Conservation (phyloP, 2,888 invertebrate genomes). For the Horisme vitalbata region DNA sequence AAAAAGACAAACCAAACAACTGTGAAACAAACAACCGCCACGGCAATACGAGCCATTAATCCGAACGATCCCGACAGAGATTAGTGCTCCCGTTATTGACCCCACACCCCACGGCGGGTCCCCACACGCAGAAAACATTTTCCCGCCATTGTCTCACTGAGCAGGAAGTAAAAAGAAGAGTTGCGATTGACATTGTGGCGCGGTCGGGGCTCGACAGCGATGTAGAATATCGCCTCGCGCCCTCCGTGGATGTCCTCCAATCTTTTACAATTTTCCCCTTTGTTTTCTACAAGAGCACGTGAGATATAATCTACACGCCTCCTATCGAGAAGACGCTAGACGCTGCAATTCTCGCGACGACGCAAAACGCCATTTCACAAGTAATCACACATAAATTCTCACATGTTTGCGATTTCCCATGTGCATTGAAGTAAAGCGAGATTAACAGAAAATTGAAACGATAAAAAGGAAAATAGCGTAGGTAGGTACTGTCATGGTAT, state of each 20-base stretch:
- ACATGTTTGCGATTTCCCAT: constrained; percentile 56
- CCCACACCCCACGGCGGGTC: constrained; percentile 55
- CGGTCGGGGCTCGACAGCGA: constrained; percentile 27
- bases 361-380: constrained; percentile 51
- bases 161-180: constrained; percentile 68
- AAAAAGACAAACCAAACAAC: constrained; percentile 61
- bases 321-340: constrained; percentile 31
- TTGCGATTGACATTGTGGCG: constrained; percentile 69
- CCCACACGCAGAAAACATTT: constrained; percentile 73
- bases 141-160: constrained; percentile 73
- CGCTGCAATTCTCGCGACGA: constrained; percentile 41
- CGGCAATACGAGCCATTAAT: constrained; percentile 78
- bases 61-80: constrained; percentile 75
- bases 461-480: constrained; percentile 27
- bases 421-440: constrained; percentile 47
- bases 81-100: constrained; percentile 74
- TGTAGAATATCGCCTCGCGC: constrained; percentile 27
- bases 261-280: constrained; percentile 53
- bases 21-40: constrained; percentile 72
- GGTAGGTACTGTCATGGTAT: constrained; percentile 21
- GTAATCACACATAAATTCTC: constrained; percentile 54
- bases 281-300: constrained; percentile 50
- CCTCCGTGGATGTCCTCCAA: constrained; percentile 37
- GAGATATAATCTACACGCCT: constrained; percentile 44
- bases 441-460: constrained; percentile 44